These are phyloP conservation scores for Lissonota sp. DNA, from an alignment of 2,888 invertebrate genomes.

Conservation along the genomic window DNA sequence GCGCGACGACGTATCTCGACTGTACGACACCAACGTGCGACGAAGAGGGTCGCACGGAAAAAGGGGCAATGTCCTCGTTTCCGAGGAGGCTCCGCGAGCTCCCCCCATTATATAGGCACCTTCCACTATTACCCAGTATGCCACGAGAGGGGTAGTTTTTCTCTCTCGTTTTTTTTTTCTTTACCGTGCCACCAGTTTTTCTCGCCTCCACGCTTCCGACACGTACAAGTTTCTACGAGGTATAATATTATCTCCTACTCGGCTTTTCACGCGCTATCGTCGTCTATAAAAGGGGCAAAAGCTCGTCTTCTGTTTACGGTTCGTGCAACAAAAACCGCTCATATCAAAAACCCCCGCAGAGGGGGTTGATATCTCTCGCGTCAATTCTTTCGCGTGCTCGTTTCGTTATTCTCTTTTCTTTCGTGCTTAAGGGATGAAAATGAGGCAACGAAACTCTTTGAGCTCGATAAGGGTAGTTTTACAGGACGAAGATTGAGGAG, in stretches of 20 bases:
- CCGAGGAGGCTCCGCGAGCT: conserved; percentile 58
- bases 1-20: conserved; percentile 72
- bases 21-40: conserved; percentile 30
- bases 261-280: conserved; percentile 41
- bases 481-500: too few species aligned
- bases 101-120: conserved; percentile 27
- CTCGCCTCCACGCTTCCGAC: conserved; percentile 37
- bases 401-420: background rate
- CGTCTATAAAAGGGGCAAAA: conserved; percentile 21
- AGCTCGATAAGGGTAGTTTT: too few species aligned
- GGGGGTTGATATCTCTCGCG: conserved; percentile 21
- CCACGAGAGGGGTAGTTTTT: conserved; percentile 23
- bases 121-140: conserved; percentile 5
- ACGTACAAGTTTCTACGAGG: conserved; percentile 51
- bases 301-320: background rate
- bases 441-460: too few species aligned
- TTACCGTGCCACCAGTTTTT: conserved; percentile 16
- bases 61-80: conserved; percentile 77
- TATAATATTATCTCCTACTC: conserved; percentile 48
- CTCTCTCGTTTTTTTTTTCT: conserved; percentile 25
- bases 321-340: conserved; percentile 21
- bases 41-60: conserved; percentile 62
- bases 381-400: conserved; percentile 1
- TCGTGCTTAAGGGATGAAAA: too few species aligned
- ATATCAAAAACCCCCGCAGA: background rate